These are phyloP conservation scores for Anas flavirostris DNA, from an alignment of 2,797 vertebrate genomes.

Conservation along the genomic window DNA sequence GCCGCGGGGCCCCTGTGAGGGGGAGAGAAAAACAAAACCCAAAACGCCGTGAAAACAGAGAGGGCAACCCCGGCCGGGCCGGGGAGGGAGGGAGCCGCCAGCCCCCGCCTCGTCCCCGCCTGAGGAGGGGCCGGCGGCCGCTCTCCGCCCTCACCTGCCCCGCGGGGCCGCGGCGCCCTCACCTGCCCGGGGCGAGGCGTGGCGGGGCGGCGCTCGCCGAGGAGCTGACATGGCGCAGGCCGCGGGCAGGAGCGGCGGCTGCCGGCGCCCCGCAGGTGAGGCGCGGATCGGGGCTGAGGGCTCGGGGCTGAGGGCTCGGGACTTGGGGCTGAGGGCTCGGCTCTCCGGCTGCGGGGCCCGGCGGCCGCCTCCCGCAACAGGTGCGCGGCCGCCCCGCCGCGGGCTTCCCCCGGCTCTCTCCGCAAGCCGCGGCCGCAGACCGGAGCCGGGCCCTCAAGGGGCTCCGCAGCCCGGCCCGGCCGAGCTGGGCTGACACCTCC, in stretches of 20 bases:
- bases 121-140: not conserved
- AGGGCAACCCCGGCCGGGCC: not conserved
- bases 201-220: conserved; percentile 63
- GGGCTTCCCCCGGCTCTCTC: no score
- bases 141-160: conserved; percentile 39
- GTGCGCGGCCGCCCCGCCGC: not conserved
- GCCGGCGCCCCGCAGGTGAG: conserved; percentile 38
- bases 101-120: not conserved
- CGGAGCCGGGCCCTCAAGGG: not conserved
- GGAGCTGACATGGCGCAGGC: conserved; percentile 78
- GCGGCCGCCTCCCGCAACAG: conserved; percentile 4
- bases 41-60: not conserved
- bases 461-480: not conserved
- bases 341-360: not conserved
- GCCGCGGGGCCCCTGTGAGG: not conserved
- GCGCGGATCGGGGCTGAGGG: not conserved
- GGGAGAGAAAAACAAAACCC: no score
- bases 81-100: not conserved
- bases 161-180: conserved; percentile 18
- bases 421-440: no score
- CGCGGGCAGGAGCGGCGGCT: conserved; percentile 2
- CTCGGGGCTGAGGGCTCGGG: not conserved
- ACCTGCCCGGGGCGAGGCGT: conserved; percentile 11
- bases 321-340: not conserved
- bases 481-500: no score